Evolutionary conservation across 23 tunicate genomes (phyloP).

Genomic region (Diplosoma virens): DNA sequence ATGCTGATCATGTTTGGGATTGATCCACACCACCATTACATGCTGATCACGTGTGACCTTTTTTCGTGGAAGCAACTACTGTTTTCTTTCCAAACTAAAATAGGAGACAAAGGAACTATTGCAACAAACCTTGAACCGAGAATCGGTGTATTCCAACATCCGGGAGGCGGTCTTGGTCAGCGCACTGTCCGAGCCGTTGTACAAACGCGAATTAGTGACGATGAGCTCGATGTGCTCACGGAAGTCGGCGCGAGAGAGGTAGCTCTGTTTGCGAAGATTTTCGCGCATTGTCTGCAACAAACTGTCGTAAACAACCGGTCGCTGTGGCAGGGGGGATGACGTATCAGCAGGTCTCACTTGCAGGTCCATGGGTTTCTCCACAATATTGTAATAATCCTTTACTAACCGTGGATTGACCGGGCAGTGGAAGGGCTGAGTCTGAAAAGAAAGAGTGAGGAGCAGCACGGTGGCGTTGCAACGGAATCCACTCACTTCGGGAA

Average conservation of each 20-base stretch:
- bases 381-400: conserved; percentile 86
- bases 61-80: too few relatives aligned
- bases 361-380: conserved; percentile 95
- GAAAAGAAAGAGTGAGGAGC: too few relatives aligned
- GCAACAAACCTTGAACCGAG: conserved; percentile 54
- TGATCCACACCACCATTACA: too few relatives aligned
- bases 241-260: conserved; percentile 86
- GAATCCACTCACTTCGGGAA: conserved; percentile 51
- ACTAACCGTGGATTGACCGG: conserved; percentile 86
- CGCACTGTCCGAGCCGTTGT: conserved; percentile 74
- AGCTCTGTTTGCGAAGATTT: conserved; percentile 67
- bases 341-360: conserved; percentile 32
- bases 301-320: background rate
- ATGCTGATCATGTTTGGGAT: too few relatives aligned
- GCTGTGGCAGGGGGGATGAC: background rate
- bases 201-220: conserved; percentile 66
- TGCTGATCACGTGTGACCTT: too few relatives aligned
- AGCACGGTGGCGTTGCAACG: too few relatives aligned
- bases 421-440: conserved; percentile 72
- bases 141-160: conserved; percentile 62
- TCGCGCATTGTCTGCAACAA: conserved; percentile 76
- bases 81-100: background rate
- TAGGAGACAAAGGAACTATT: background rate
- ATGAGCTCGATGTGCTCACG: conserved; percentile 91
- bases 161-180: conserved; percentile 63